Base-by-base conservation (phyloP, 2,113 vertebrate species). In the Myanophis thanlyinensis region DNA sequence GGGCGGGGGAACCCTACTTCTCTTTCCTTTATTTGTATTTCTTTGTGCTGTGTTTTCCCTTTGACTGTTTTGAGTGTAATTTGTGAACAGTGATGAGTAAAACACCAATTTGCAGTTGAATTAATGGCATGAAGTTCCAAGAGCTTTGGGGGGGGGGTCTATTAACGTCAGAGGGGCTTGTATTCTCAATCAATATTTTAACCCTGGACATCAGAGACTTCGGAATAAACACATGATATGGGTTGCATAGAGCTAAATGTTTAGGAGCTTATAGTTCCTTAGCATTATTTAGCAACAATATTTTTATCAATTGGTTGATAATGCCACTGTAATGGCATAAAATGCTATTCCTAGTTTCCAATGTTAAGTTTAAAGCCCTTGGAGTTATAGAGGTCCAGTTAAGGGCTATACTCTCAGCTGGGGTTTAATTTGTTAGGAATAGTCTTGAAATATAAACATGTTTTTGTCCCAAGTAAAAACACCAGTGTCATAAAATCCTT, bases 1-100 rank as follows among this genome's bases (percentile, higher is more conserved):
- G 13, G 25, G n/a, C n/a, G 12, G 15, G 13, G n/a, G n/a, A 7
- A 35, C 5, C 5, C n/a, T 2, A 35, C 2, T 2, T 3, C 9
- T 10, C 9, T 62, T 62, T 35, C 62, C n/a, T 35, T 73, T 73
- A 73, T 73, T 73, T 73, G 62, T 73, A 73, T 73, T 73, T 73
- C 13, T 73, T 73, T 15, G 35, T 35, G 13, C n/a, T 73, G n/a
- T 73, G 2, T 73, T 35, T 80, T 40, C 5, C 18, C 67, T 40
- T 80, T 8, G 67, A 40, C 59, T 80, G 18, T 80, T 80, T 44
- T 80, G 73, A 80, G 18, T 80, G 7, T 44, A 44, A 40, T 44
- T 20, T 40, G 35, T 44, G 35, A 80, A 80, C 40, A 30, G 67
- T n/a, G 7, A 80, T 9, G 6, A 40, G 18, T 44, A 80, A 80